Percentiles rank a stretch among this genome's conserved stretches.
Evolutionary conservation across 2,113 vertebrate genomes (phyloP).

Genomic region (Protomyctophum bolini): DNA sequence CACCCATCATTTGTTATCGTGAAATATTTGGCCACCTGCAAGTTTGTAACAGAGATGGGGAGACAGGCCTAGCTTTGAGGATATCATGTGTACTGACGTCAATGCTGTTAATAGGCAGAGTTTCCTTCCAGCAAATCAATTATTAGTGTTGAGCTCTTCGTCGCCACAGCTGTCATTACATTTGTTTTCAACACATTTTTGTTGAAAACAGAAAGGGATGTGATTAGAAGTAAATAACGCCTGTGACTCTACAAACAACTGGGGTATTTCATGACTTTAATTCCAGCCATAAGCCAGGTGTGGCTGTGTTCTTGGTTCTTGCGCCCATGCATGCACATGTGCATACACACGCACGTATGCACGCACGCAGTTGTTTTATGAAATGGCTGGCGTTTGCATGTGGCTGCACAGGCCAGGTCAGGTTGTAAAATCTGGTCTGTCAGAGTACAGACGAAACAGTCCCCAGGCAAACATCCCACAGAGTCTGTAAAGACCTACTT

Average conservation of each 20-base stretch:
- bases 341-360: conserved; percentile 12
- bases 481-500: conserved; percentile 39
- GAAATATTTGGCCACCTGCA: conserved; percentile 31
- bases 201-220: conserved; percentile 46
- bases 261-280: conserved; percentile 21
- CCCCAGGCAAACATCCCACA: conserved; percentile 45
- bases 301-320: not conserved
- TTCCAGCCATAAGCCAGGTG: not conserved
- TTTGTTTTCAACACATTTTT: not conserved
- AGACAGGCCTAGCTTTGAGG: not conserved
- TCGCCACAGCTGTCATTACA: conserved; percentile 35
- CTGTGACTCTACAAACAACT: conserved; percentile 46
- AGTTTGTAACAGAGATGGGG: not conserved
- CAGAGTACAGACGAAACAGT: conserved; percentile 57
- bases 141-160: conserved; percentile 22
- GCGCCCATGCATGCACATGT: conserved; percentile 1
- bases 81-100: not conserved
- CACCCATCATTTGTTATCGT: not conserved
- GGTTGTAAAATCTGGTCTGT: conserved; percentile 57
- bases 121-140: conserved; percentile 24
- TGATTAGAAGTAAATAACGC: conserved; percentile 56
- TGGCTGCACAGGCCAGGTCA: conserved; percentile 48
- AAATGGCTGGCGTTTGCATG: conserved; percentile 46
- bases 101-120: not conserved
- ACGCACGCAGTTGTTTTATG: conserved; percentile 32